These are phyloP conservation scores for Cebidichthys violaceus DNA, from an alignment of 2,113 vertebrate species.

Conservation along the genomic window DNA sequence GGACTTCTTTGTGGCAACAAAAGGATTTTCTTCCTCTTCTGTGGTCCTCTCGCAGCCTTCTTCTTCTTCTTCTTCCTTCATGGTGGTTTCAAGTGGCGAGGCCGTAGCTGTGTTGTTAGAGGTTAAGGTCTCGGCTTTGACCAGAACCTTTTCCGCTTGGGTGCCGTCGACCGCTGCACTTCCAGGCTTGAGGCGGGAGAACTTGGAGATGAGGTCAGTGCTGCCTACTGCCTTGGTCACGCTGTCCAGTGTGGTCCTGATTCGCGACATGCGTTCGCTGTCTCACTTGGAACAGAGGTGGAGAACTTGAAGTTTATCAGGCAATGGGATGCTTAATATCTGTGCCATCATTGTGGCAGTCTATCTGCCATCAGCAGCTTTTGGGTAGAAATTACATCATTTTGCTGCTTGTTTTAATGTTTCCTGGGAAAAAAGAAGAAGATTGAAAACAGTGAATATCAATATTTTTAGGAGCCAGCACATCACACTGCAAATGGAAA, in stretches of 20 bases:
- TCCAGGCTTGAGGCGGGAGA: slow-evolving; percentile 88
- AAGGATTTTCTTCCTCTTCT: slow-evolving; percentile 45
- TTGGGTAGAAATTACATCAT: neutral
- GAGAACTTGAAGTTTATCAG: slow-evolving; percentile 3
- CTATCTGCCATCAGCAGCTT: neutral
- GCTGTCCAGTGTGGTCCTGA: slow-evolving; percentile 92
- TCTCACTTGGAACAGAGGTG: neutral
- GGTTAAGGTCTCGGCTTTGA: slow-evolving; percentile 36
- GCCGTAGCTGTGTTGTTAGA: neutral
- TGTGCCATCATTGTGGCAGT: slow-evolving; percentile 35
- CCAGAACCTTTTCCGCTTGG: slow-evolving; percentile 46
- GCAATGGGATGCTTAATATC: neutral
- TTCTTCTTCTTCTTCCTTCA: slow-evolving; percentile 49
- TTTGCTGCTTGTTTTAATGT: neutral
- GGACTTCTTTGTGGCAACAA: slow-evolving; percentile 54
- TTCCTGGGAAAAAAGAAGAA: slow-evolving; percentile 41
- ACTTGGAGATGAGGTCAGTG: slow-evolving; percentile 89
- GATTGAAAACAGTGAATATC: neutral
- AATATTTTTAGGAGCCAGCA: neutral
- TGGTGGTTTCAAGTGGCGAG: slow-evolving; percentile 10
- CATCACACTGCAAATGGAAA: neutral
- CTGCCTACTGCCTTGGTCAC: slow-evolving; percentile 93
- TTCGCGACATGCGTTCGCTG: slow-evolving; percentile 90
- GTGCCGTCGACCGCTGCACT: slow-evolving; percentile 61
- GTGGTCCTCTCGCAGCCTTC: slow-evolving; percentile 13